phyloP scores from a whole-genome alignment of 2,888 invertebrate species.

The Phania funesta region DNA sequence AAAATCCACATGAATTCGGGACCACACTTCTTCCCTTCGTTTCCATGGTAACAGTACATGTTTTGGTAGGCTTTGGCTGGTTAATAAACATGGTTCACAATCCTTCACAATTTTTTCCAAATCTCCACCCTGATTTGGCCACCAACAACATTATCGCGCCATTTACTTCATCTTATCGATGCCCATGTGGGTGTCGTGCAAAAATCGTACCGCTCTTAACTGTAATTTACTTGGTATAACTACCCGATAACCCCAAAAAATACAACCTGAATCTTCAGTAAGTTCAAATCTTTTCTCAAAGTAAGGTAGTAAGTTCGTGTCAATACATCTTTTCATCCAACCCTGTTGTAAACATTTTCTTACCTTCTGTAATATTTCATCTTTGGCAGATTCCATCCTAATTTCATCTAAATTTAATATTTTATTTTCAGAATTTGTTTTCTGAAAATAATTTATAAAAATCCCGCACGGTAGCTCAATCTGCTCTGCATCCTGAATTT shows the following conservation, averaged over 20 bases:
- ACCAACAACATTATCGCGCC: slow-evolving; percentile 70
- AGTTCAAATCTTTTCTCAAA: slow-evolving; percentile 45
- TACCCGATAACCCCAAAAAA: slow-evolving; percentile 62
- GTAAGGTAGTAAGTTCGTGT: slow-evolving; percentile 35
- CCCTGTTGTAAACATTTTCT: background rate
- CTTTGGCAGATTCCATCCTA: background rate
- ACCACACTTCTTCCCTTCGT: slow-evolving; percentile 41
- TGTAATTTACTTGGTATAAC: slow-evolving; percentile 34
- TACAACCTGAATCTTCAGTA: slow-evolving; percentile 37
- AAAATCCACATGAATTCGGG: slow-evolving; percentile 54
- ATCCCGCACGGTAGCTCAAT: background rate
- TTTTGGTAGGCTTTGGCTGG: slow-evolving; percentile 27
- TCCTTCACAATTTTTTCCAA: slow-evolving; percentile 43
- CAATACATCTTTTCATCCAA: slow-evolving; percentile 28
- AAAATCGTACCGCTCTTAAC: slow-evolving; percentile 26
- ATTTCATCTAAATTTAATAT: background rate
- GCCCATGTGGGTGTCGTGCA: slow-evolving; percentile 67
- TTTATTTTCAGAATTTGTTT: background rate
- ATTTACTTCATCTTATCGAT: slow-evolving; percentile 38
- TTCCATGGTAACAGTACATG: slow-evolving; percentile 61
- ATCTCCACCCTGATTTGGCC: no score
- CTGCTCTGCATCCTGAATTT: background rate
- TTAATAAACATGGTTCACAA: slow-evolving; percentile 49
- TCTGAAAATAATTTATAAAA: background rate
- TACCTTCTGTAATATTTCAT: slow-evolving; percentile 3